A percentile compares a stretch with the other conserved stretches of the same genome.
Evolutionary conservation across 2,113 vertebrate species (phyloP).

Genomic region (Megaptera novaeangliae): DNA sequence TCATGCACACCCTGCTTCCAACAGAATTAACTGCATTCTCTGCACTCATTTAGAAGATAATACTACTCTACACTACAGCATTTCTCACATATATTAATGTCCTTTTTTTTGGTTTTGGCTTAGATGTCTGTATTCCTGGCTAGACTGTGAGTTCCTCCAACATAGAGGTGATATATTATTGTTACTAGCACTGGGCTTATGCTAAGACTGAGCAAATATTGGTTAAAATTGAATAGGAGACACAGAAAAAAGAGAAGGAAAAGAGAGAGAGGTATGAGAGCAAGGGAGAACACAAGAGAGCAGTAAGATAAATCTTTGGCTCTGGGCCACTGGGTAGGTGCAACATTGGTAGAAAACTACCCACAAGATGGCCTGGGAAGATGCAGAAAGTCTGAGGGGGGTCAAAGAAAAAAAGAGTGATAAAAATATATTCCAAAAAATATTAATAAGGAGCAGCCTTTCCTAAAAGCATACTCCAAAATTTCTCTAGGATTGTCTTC

Average conservation of each 20-base stretch:
- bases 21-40: background rate
- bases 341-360: conserved; percentile 1
- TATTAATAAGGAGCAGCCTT: background rate
- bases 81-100: background rate
- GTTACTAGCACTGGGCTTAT: background rate
- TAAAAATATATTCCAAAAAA: conserved; percentile 41
- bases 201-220: background rate
- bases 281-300: background rate
- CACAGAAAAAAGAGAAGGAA: conserved; percentile 36
- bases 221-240: background rate
- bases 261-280: background rate
- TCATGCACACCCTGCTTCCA: background rate
- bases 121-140: background rate
- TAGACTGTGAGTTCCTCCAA: background rate
- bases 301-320: background rate
- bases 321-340: background rate
- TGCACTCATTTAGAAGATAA: background rate
- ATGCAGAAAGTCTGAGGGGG: conserved; percentile 18
- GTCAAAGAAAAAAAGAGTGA: conserved; percentile 67
- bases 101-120: background rate
- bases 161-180: background rate
- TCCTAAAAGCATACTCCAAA: background rate
- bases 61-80: background rate
- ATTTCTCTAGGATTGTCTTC: background rate
- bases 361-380: conserved; percentile 55